Conservation (phyloP, 53 echinoderm and acorn worm genomes). For the Actinopyga echinites region DNA sequence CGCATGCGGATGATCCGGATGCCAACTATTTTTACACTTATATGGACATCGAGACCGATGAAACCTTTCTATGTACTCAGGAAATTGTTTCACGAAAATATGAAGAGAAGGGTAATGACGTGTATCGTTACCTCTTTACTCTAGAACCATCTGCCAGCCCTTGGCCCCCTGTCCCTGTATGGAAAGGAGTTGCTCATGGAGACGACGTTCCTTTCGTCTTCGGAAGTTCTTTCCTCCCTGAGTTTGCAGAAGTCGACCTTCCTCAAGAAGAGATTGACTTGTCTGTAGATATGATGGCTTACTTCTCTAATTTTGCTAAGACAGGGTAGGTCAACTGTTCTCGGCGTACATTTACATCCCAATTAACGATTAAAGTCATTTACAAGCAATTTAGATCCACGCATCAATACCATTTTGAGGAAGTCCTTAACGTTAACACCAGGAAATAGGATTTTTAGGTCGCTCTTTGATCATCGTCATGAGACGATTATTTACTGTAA, state of each 20-base stretch:
- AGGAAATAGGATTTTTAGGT: too few species aligned
- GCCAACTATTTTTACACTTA: slow-evolving; percentile 68
- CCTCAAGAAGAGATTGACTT: slow-evolving; percentile 44
- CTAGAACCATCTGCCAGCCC: slow-evolving; percentile 54
- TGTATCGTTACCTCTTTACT: slow-evolving; percentile 61
- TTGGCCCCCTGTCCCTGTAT: slow-evolving; percentile 50
- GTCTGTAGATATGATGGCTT: slow-evolving; percentile 53
- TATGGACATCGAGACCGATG: slow-evolving; percentile 64
- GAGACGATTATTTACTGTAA: too few species aligned
- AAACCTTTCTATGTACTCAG: slow-evolving; percentile 62
- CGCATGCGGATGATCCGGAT: slow-evolving; percentile 46
- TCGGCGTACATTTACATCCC: too few species aligned
- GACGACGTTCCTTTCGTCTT: slow-evolving; percentile 74
- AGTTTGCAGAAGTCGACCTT: slow-evolving; percentile 40
- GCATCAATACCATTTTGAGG: too few species aligned
- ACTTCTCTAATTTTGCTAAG: slow-evolving; percentile 75
- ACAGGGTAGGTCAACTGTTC: slow-evolving; percentile 52
- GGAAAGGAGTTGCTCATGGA: slow-evolving; percentile 72
- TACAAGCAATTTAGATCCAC: too few species aligned
- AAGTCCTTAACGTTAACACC: too few species aligned
- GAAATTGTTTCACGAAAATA: slow-evolving; percentile 56
- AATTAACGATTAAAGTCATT: too few species aligned
- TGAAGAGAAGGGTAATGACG: slow-evolving; percentile 32
- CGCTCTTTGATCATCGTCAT: too few species aligned
- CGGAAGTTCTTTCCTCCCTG: slow-evolving; percentile 36